Evolutionary conservation across 2,113 vertebrate genomes (phyloP), one percentile per base, ranked within the genome.

Genomic region (Talpa occidentalis): DNA sequence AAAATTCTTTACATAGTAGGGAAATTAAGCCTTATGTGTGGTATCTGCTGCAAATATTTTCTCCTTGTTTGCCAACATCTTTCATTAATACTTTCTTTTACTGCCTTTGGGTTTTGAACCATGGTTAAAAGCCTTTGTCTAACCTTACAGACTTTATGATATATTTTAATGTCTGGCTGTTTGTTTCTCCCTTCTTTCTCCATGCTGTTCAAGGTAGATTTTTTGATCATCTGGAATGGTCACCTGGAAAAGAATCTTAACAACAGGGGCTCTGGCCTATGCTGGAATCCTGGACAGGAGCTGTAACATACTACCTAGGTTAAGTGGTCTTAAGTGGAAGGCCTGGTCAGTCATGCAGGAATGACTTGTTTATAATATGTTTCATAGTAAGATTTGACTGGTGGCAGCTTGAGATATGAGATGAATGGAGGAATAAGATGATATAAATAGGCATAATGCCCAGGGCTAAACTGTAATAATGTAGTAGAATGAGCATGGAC

Each of bases 71-170:
- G 52, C 88, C 22, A 69, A n/a, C 80, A 32, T 67, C 67, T 91
- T 86, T 91, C 80, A 54, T 91, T 86, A 47, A 40, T 80, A 32
- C 78, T 74, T 74, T 82, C 49, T 67, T 84, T 40, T 56, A 77
- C 69, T 42, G 44, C 24, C 17, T 77, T 79, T 72, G 15, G 8
- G 37, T 89, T 64, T 84, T 73, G 26, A 76, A 40, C 49, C 21
- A 78, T n/a, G 37, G 6, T 78, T 92, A 40, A 72, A 92, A 78
- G 37, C 14, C n/a, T 78, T 78, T 72, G n/a, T 78, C 44, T 92
- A 64, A 47, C 26, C 64, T 74, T 81, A 12, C 28, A 81, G 0
- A 15, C 30, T 83, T 82, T 80, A 22, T 74, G 9, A 19, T 47
- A 59, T 66, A 14, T 80, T 91, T 87, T 86, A 70, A 35, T 42